Base-by-base conservation (phyloP, 2,888 invertebrate genomes). In the Antheraea assamensis region DNA sequence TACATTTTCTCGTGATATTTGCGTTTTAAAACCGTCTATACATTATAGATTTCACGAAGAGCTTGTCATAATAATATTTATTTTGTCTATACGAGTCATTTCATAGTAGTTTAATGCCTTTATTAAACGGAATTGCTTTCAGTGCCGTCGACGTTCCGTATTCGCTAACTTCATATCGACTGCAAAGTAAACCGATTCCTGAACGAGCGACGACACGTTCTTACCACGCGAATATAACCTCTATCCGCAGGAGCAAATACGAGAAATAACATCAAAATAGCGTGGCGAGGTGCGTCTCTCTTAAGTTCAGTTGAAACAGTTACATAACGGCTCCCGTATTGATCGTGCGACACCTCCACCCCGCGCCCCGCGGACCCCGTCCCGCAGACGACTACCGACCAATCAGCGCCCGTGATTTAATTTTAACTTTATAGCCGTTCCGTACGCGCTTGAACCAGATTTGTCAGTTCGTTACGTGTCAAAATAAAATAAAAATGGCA, bases 381-480 rank as follows among this genome's bases (percentile, higher is more conserved):
- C 81, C 76, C 35, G 75, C 77, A 74, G 78, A 72, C 74, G 77
- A 78, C 61, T 10, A 64, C 75, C 79, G 86, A 84, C 93, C 93
- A 93, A 93, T 92, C 84, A 82, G 84, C 77, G 82, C 74, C 81
- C 82, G 71, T 80, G 86, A 83, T 93, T 92, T 92, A 92, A 92
- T 92, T 93, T 91, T 92, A 92, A 92, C 92, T 92, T 86, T 87
- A 91, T 92, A 88, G 88, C 89, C 85, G 87, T 86, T 88, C 82
- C 80, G 81, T 81, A 82, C 83, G 80, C 82, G 84, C 83, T 79
- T 82, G 80, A 83, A 78, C 83, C 88, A 86, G 90, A 92, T 91
- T 92, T 87, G 92, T 90, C 92, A 86, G 84, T 88, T 83, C 79
- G 82, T 87, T 83, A 68, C 35, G 68, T 35, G 68, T 68, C 68